These are phyloP conservation scores for Lamproptera curius DNA, from an alignment of 2,888 invertebrate species.

Conservation along the genomic window DNA sequence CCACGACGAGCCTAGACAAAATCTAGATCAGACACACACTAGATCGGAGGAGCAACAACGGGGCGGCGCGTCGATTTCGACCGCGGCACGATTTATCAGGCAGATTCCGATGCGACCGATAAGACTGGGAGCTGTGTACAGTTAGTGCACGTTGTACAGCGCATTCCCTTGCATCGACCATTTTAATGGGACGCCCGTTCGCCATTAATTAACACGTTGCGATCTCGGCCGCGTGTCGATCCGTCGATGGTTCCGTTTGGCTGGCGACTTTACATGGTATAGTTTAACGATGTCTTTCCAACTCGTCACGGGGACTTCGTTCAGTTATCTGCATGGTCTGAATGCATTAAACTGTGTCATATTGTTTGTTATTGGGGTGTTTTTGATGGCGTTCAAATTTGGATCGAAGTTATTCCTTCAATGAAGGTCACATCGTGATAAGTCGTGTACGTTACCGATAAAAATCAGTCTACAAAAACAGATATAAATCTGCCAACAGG, in stretches of 20 bases:
- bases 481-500: no score
- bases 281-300: constrained; percentile 46
- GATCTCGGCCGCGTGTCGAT: constrained; percentile 51
- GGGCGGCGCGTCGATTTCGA: constrained; percentile 6
- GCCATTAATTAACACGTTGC: constrained; percentile 66
- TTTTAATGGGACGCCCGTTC: constrained; percentile 40
- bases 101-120: constrained; percentile 14
- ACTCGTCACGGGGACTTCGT: no score
- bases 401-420: no score
- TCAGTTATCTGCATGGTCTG: no score
- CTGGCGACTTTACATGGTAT: constrained; percentile 36
- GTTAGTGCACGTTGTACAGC: constrained; percentile 28
- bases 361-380: no score
- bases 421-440: no score
- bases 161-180: constrained; percentile 30
- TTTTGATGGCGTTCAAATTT: no score
- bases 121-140: constrained; percentile 19
- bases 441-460: no score
- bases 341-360: no score
- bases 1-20: no score
- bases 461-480: no score
- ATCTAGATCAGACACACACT: no score
- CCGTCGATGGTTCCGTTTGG: constrained; percentile 41
- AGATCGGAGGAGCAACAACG: neutral
- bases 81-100: constrained; percentile 10